Percentiles rank a stretch among this genome's conserved stretches.
Evolutionary conservation across 2,113 vertebrate genomes (phyloP).

Genomic region (Dasyurus viverrinus): DNA sequence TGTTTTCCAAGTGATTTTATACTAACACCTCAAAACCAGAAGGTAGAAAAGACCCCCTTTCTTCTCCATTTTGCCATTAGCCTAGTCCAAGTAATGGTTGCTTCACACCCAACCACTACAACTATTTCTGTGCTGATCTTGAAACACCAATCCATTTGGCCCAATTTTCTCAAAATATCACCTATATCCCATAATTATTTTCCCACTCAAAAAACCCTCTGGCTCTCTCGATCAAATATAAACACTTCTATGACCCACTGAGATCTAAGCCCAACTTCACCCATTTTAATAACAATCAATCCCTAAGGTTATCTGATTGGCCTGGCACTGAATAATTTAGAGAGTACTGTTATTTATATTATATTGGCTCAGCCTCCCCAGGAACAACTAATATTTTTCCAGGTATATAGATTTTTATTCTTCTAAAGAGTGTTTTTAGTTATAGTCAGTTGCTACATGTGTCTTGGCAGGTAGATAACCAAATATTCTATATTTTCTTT

Average conservation of each 20-base stretch:
- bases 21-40: neutral
- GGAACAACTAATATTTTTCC: neutral
- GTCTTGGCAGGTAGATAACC: neutral
- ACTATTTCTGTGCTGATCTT: neutral
- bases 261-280: neutral
- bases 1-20: neutral
- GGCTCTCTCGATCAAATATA: neutral
- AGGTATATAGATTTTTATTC: neutral
- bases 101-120: neutral
- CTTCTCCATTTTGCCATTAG: neutral
- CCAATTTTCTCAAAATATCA: neutral
- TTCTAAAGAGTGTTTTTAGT: neutral
- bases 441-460: neutral
- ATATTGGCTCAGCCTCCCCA: neutral
- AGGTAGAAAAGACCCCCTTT: neutral
- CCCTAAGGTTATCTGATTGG: neutral
- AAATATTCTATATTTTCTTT: neutral
- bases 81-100: neutral
- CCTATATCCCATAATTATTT: neutral
- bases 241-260: neutral
- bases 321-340: neutral
- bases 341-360: neutral
- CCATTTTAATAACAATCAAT: neutral
- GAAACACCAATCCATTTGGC: neutral
- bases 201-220: neutral